These are phyloP conservation scores for Cyclina sinensis DNA, from an alignment of 1,140 invertebrate species.

Conservation along the genomic window DNA sequence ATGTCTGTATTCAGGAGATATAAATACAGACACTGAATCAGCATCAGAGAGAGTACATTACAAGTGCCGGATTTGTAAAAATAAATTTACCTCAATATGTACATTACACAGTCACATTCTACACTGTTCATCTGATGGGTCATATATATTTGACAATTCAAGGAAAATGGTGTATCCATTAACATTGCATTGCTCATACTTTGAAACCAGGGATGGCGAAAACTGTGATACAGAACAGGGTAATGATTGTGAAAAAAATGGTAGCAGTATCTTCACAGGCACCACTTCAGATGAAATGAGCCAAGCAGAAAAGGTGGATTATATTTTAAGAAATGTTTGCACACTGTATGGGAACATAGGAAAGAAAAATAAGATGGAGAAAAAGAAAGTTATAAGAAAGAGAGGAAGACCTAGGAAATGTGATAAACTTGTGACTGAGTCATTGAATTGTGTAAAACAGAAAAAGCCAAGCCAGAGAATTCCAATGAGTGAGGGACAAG, in stretches of 20 bases:
- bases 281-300: background rate
- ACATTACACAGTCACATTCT: slow-evolving; percentile 1
- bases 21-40: background rate
- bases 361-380: background rate
- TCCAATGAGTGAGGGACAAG: background rate
- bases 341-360: background rate
- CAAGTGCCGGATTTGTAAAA: background rate
- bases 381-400: background rate
- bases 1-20: background rate
- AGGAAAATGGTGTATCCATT: slow-evolving; percentile 23
- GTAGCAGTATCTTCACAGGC: background rate
- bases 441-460: background rate
- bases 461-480: background rate
- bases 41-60: background rate
- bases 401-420: background rate
- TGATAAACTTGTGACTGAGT: background rate
- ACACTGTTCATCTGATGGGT: background rate
- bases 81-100: slow-evolving; percentile 18
- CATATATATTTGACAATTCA: slow-evolving; percentile 30
- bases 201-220: background rate
- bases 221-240: background rate
- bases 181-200: background rate
- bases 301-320: background rate
- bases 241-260: background rate
- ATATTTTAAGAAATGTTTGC: background rate